These are phyloP conservation scores for Heterodera carotae DNA, from an alignment of 1,140 invertebrate species.

Conservation along the genomic window DNA sequence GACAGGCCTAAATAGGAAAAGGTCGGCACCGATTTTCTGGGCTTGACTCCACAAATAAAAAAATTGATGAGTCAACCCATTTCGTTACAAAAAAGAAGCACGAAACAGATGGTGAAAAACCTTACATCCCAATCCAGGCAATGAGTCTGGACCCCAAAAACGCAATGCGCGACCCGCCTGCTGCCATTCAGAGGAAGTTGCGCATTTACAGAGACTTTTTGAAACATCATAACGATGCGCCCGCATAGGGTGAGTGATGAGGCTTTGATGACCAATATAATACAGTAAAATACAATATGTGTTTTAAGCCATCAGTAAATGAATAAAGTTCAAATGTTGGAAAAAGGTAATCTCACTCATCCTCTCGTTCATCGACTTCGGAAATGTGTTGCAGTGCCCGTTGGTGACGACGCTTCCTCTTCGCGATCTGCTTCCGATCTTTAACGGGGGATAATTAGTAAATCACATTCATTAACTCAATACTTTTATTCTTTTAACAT, in stretches of 20 bases:
- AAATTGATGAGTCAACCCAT: no score
- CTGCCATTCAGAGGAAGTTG: slow-evolving; percentile 6
- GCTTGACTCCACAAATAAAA: no score
- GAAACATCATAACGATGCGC: background rate
- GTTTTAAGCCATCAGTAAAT: background rate
- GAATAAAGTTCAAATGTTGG: background rate
- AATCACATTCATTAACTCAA: no score
- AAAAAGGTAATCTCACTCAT: background rate
- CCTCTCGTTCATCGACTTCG: background rate
- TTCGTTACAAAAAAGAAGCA: no score
- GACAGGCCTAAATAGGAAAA: no score
- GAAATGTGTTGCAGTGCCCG: background rate
- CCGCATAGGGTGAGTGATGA: background rate
- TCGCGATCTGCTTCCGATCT: slow-evolving; percentile 8
- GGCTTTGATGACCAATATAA: no score
- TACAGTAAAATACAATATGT: background rate
- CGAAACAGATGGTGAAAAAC: background rate
- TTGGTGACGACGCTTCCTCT: background rate
- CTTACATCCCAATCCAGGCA: background rate
- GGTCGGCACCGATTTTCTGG: no score
- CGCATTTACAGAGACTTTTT: slow-evolving; percentile 3
- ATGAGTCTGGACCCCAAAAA: slow-evolving; percentile 5
- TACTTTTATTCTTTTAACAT: no score
- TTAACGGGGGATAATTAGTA: no score
- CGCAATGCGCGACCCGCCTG: background rate